These are phyloP conservation scores for Xenopus petersii DNA, from an alignment of 2,797 vertebrate species.

Conservation along the genomic window DNA sequence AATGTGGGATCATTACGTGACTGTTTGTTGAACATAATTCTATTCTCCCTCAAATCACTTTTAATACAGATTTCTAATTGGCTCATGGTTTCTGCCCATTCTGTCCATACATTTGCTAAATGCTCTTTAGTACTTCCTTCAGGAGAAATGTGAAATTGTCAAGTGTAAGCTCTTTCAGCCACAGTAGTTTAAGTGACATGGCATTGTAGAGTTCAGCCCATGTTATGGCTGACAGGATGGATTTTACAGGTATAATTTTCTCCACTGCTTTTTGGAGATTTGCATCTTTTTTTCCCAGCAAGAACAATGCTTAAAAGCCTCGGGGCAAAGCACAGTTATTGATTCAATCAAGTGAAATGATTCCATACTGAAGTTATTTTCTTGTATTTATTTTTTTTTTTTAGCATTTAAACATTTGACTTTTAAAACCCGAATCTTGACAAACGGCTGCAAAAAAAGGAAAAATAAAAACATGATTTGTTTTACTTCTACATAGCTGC, in stretches of 20 bases:
- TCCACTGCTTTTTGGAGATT: conserved; percentile 39
- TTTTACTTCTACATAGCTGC: conserved; percentile 12
- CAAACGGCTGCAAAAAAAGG: background rate
- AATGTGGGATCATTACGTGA: too few relatives aligned
- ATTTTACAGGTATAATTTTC: conserved; percentile 42
- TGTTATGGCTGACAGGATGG: conserved; percentile 40
- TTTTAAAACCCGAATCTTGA: conserved; percentile 34
- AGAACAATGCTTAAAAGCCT: conserved; percentile 45
- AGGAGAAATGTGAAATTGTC: conserved; percentile 28
- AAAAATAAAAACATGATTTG: conserved; percentile 16
- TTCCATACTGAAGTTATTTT: conserved; percentile 43
- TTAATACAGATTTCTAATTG: too few relatives aligned
- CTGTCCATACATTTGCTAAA: conserved; percentile 9
- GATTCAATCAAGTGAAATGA: conserved; percentile 42
- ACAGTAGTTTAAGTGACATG: conserved; percentile 30
- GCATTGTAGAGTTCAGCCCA: conserved; percentile 34
- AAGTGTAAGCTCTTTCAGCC: conserved; percentile 31
- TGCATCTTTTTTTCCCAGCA: conserved; percentile 38
- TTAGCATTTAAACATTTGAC: conserved; percentile 41
- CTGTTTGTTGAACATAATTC: too few relatives aligned
- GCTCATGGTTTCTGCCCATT: background rate
- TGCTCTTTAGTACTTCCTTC: conserved; percentile 22
- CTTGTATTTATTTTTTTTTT: conserved; percentile 23
- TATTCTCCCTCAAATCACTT: too few relatives aligned
- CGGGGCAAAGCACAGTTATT: conserved; percentile 37